Base-by-base conservation (phyloP, 64 coral and sea anemone genomes). In the Dendronephthya gigantea region DNA sequence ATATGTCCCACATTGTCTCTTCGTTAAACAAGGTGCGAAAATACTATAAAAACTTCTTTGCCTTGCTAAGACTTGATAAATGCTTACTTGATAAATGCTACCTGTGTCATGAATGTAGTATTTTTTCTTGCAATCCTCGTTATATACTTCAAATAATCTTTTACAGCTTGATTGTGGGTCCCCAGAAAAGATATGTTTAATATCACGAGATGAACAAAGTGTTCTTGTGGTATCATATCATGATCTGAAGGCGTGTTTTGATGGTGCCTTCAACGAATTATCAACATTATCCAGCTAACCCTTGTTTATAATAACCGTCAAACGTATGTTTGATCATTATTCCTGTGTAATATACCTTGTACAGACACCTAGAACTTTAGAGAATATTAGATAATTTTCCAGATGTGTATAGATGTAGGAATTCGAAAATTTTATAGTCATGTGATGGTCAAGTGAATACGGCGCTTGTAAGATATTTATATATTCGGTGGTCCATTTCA, bases 151-250 rank as follows among this genome's bases (percentile, higher is more conserved):
- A 17, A 40, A 23, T 40, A 28, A 32, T 40, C 1, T 76, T 89
- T 83, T 75, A 1, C 82, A 98, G 95, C 84, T 98, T 82, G 95
- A 98, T 48, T 88, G 92, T 52, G 95, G 95, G 4, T 88, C 95
- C 36, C 81, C 92, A 5, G 95, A 98, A 82, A 98, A 91, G 75
- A 83, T 98, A 82, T 98, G 95, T 56, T 49, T 98, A 15, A 82
- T 91, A 32, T 98, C 95, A 9, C 83, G 95, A n/a, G 95, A 98
- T 48, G 95, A 98, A 82, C 92, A 93, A 47, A 90, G 92, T 3
- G 90, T 93, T 2, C 58, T 98, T n/a, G 95, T 98, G 23, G 95
- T 98, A 12, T 98, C 95, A 9, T 98, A 93, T 84, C 90, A 92
- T 35, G 95, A 98, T 82, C 48, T 98, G 11, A 93, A 92, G 70